Percentiles rank a stretch among this genome's conserved stretches.
Conservation (phyloP, 2,888 invertebrate genomes). For the Heliconius ismenius region DNA sequence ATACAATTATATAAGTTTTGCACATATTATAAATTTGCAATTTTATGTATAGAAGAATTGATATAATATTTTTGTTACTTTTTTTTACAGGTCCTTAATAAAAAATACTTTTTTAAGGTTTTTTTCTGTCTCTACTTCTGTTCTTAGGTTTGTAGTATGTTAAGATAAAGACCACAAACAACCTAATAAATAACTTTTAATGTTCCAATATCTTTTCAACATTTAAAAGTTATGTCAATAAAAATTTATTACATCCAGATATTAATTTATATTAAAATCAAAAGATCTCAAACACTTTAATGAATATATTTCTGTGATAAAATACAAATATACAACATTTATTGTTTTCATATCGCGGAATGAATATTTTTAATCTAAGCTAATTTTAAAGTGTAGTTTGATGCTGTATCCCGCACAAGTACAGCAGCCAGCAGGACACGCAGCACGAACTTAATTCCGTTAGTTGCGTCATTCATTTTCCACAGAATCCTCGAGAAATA, state of each 20-base stretch:
- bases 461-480: too few species aligned
- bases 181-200: background rate
- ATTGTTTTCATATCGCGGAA: slow-evolving; percentile 33
- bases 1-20: too few species aligned
- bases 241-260: background rate
- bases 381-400: background rate
- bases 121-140: too few species aligned
- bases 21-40: too few species aligned
- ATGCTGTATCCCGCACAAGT: background rate
- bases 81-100: too few species aligned
- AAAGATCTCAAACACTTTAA: background rate
- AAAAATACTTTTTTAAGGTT: too few species aligned
- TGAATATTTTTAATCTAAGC: background rate
- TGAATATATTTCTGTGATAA: slow-evolving; percentile 28
- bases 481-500: too few species aligned
- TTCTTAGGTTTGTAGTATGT: too few species aligned
- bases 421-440: too few species aligned
- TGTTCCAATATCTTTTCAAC: background rate
- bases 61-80: too few species aligned
- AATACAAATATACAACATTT: slow-evolving; percentile 33
- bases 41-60: too few species aligned
- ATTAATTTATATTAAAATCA: background rate
- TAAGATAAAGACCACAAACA: background rate
- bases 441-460: too few species aligned
- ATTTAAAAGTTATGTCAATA: background rate